Evolutionary conservation across 1,140 invertebrate genomes (phyloP), one percentile per base, ranked within the genome.

Genomic region (Zophobas atratus): DNA sequence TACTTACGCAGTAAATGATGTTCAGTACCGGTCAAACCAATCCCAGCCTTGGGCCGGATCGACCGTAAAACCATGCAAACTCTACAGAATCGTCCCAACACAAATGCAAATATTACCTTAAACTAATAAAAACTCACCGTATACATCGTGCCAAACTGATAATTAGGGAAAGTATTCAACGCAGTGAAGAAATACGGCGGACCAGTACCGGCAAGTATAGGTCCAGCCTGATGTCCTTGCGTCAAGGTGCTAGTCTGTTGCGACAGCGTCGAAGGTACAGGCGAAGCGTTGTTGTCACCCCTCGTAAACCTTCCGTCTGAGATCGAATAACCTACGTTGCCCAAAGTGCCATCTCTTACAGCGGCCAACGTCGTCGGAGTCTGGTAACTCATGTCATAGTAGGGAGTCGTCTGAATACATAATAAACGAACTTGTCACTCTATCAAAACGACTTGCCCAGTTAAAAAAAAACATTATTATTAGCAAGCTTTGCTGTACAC

Each of bases 221-320:
- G 90, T 82, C 90, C 91, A 35, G 67, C 80, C 88, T 90, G 80
- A 49, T 81, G 86, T 92, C 87, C 85, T 79, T 91, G 90, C 49
- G 90, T 89, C 35, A 80, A 51, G 33, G 80, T 84, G 76, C 80
- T 84, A 4, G 84, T 84, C 73, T 86, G 84, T 74, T 82, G 82
- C 1, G 84, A 84, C 8, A 84, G 72, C 39, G 84, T 84, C 20
- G 84, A 83, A 20, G 82, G 84, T 53, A 95, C 94, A 51, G 94
- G 94, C 77, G 92, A 93, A 73, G 94, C 93, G 87, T 95, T 95
- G 86, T 94, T 94, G 86, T 96, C 95, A 75, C 93, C 92, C 83
- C 94, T 56, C 89, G 92, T 89, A 86, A 94, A 93, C 85, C 95
- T 92, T 74, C 90, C 93, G 85, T 94, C 93, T 77, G 89, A 90